Conservation (phyloP, 2,797 vertebrate genomes). For the Scleropages formosus region DNA sequence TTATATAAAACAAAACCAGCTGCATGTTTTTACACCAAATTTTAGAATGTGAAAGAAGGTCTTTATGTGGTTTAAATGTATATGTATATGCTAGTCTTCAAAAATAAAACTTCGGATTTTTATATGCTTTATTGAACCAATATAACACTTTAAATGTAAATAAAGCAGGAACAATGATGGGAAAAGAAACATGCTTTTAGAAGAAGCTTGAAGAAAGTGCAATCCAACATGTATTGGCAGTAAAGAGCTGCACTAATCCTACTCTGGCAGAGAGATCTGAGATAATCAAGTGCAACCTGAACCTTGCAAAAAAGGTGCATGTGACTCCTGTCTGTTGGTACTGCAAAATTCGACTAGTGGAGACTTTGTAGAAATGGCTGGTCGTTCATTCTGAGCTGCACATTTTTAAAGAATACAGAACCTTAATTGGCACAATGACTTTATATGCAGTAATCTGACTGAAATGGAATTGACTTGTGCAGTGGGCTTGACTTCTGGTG, state of each 20-base stretch:
- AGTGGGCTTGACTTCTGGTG: conserved; percentile 3
- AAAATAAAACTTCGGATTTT: conserved; percentile 30
- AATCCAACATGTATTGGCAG: conserved; percentile 75
- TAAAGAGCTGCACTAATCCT: conserved; percentile 44
- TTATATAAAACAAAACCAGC: conserved; percentile 61
- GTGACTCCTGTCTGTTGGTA: conserved; percentile 34
- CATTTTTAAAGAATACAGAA: background rate
- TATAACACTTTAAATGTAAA: conserved; percentile 49
- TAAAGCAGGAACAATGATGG: conserved; percentile 36
- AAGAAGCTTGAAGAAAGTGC: conserved; percentile 70
- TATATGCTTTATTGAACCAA: conserved; percentile 46
- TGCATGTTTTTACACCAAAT: conserved; percentile 70
- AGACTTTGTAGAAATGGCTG: conserved; percentile 44
- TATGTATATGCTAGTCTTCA: conserved; percentile 42
- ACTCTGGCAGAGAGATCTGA: conserved; percentile 28
- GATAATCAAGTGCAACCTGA: conserved; percentile 55
- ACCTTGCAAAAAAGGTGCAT: conserved; percentile 38
- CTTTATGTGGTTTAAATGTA: conserved; percentile 63
- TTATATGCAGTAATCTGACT: conserved; percentile 40
- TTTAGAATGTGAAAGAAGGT: conserved; percentile 60
- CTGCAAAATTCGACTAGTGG: conserved; percentile 58
- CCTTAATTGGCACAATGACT: conserved; percentile 36
- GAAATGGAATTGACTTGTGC: conserved; percentile 18
- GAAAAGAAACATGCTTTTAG: conserved; percentile 56
- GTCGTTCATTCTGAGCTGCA: conserved; percentile 33